Evolutionary conservation across 2,888 invertebrate genomes (phyloP).

Genomic region (Parnassius mnemosyne): DNA sequence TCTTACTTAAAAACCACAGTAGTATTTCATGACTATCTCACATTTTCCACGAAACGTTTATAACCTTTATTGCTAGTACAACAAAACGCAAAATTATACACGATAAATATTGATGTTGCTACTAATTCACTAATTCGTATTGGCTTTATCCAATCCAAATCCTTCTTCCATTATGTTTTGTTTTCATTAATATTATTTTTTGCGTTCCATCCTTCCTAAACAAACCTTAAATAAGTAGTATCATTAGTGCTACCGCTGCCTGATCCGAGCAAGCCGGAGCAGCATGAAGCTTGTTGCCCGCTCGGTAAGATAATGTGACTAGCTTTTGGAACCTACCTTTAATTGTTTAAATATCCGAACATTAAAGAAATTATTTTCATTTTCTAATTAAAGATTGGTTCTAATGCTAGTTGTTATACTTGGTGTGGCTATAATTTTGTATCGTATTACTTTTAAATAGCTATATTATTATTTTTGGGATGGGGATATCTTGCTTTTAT

Average conservation of each 20-base stretch:
- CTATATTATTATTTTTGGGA: slow-evolving; percentile 38
- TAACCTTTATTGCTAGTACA: slow-evolving; percentile 45
- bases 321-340: slow-evolving; percentile 37
- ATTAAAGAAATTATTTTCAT: slow-evolving; percentile 6
- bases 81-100: slow-evolving; percentile 47
- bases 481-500: slow-evolving; percentile 42
- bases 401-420: slow-evolving; percentile 53
- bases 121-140: slow-evolving; percentile 80
- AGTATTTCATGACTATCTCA: slow-evolving; percentile 21
- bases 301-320: slow-evolving; percentile 83
- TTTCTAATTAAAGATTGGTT: slow-evolving; percentile 40
- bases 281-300: slow-evolving; percentile 95
- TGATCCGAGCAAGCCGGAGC: slow-evolving; percentile 92
- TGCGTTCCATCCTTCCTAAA: slow-evolving; percentile 62
- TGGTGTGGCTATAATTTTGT: slow-evolving; percentile 67
- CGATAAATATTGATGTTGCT: slow-evolving; percentile 62
- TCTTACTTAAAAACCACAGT: slow-evolving; percentile 16
- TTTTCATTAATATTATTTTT: slow-evolving; percentile 56
- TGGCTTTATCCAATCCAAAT: slow-evolving; percentile 72
- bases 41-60: slow-evolving; percentile 40
- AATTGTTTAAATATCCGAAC: slow-evolving; percentile 20
- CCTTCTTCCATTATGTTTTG: slow-evolving; percentile 53
- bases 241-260: slow-evolving; percentile 90
- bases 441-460: slow-evolving; percentile 39
- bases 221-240: slow-evolving; percentile 77